Base-by-base conservation (phyloP, 1,140 invertebrate genomes). In the Achatina immaculata region DNA sequence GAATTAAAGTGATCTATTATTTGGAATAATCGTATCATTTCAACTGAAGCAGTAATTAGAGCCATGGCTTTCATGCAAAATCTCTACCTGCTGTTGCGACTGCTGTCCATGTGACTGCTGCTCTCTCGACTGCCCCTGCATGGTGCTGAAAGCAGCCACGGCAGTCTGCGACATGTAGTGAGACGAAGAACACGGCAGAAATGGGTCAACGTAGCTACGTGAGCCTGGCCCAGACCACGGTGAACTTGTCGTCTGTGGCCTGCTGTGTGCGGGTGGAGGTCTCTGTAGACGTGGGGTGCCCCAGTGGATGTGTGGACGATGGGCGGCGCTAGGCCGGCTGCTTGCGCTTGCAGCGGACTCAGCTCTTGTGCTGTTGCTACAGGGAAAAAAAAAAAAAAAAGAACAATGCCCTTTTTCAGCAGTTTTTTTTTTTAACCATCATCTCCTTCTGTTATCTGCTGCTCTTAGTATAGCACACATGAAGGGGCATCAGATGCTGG, bases 131-230 rank as follows among this genome's bases (percentile, higher is more conserved):
- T 55, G 72, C 1, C 4, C 43, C 48, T 68, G 76, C 34, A 68
- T 66, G 36, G 36, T 38, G 6, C 62, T 66, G 42, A 48, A 66
- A 38, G 76, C 62, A 1, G n/a, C 31, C 16, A 36, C 21, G 1
- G 76, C 76, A 0, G 62, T 31, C 62, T 78, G 43, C 3, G 58
- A 68, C 11, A 7, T 34, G 76, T 78, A 78, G 62, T 66, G 40
- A 28, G 7, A 7, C 14, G 76, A 78, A 19, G 38, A 16, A 36
- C 76, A 78, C 21, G 65, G 65, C 24, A 78, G 65, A 31, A 43
- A 66, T 1, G 76, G 58, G 28, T 78, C 76, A n/a, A 68, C 76
- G 48, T 68, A 78, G 14, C 38, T 62, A 24, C 76, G 58, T 21
- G 48, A 55, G 21, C 21, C 21, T n/a, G n/a, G 7, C 6, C 48